Base-by-base conservation (phyloP, 30 jellyfish, hydroid and myxozoan genomes). In the Catostylus mosaicus region DNA sequence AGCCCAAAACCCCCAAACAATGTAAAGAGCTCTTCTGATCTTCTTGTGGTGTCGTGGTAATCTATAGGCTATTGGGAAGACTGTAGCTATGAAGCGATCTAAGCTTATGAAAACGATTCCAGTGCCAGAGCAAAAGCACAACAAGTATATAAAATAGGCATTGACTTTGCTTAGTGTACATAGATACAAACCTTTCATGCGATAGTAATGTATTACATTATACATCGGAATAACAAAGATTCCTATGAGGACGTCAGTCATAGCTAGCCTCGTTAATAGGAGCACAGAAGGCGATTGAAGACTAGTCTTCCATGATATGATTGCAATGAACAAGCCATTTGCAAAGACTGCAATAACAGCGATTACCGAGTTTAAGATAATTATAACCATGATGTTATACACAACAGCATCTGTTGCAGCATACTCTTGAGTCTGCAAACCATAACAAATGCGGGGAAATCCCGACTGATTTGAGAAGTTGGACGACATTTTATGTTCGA, bases 361-460 rank as follows among this genome's bases (percentile, higher is more conserved):
- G 40, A 26, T 26, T 29, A 61, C 10, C 40, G 34, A 7, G 40
- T 61, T 61, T 36, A 24, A 1, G 10, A 9, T 18, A 1, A 61
- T 8, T 36, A 34, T 61, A 12, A 24, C 18, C 4, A 29, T n/a
- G 4, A 61, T 12, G 34, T n/a, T 34, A 29, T 6, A 1, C 12
- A 23, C 5, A 4, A 7, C 31, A 8, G 34, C 31, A 2, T 5
- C 10, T n/a, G 74, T 61, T 6, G 74, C 43, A 8, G 31, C 40
- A 61, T 9, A 61, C 29, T 61, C 74, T 36, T n/a, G 36, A 61
- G 29, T 20, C 74, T 61, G 74, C 74, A 61, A 61, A 4, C 74
- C 74, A 18, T 61, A 22, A 34, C 74, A 61, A 26, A 61, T 43
- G 56, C 8, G 8, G 8, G 8, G 56, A 43, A 6, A 16, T 8